Evolutionary conservation across 2,113 vertebrate genomes (phyloP), one percentile per base, ranked within the genome.

Genomic region (Dasyornis broadbenti): DNA sequence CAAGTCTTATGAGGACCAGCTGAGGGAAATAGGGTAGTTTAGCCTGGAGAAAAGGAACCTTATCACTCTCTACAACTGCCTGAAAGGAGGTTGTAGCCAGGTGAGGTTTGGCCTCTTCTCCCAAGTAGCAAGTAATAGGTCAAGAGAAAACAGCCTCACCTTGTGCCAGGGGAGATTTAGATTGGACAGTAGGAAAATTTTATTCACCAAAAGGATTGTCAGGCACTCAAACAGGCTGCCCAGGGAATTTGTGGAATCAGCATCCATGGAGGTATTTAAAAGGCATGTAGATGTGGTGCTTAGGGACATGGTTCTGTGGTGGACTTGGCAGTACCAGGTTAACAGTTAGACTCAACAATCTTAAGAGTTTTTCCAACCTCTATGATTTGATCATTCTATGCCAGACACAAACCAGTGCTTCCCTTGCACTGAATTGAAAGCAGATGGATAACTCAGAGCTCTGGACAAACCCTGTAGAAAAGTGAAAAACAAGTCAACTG

Each of bases 21-120:
- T 81, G 57, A 70, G 35, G 30, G 57, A 90, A 13, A 11, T n/a
- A 11, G 33, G 16, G 26, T 14, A 37, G 30, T 57, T 47, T 13
- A 76, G 8, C 20, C 50, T 60, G 64, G n/a, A 75, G 54, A 35
- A 52, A n/a, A 89, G 11, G n/a, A n/a, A 73, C 19, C 5, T 42
- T 14, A 64, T 26, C 0, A 0, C n/a, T 70, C 42, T 39, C 20
- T 50, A 28, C 18, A 69, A 5, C 4, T 27, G 8, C 35, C 54
- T 21, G 10, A 84, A 68, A 75, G 42, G 42, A 56, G 33, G 24
- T 2, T 50, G 33, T 5, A 63, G 28, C 2, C 2, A 68, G 42
- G 21, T 13, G 18, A 9, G 28, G 6, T 18, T 18, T 39, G 42
- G 39, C 22, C 37, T 89, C 30, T 39, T 69, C 56, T 52, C 26